Percentiles rank a stretch among this genome's conserved stretches.
Conservation (phyloP, 2,113 vertebrate genomes). For the Heterotilapia buettikoferi region DNA sequence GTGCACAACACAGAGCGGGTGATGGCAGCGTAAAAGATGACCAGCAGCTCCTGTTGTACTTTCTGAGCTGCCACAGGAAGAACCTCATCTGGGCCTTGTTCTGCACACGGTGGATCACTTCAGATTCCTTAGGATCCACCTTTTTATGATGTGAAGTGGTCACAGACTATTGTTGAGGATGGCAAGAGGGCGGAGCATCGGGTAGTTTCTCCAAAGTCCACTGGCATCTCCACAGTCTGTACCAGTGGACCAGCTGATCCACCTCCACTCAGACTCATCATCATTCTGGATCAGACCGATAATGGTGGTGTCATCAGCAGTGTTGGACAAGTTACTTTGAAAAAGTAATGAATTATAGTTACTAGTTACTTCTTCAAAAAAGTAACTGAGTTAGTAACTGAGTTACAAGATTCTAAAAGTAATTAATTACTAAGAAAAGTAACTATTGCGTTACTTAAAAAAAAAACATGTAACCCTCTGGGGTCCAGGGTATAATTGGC, state of each 20-base stretch:
- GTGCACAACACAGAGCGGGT: not conserved
- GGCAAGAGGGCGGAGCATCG: not conserved
- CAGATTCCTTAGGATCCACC: not conserved
- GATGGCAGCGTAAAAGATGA: not conserved
- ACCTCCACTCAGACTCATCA: not conserved
- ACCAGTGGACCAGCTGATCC: not conserved
- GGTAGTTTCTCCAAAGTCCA: not conserved
- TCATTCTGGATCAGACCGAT: not conserved
- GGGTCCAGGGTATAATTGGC: no score
- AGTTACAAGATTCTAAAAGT: no score
- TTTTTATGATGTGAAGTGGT: not conserved
- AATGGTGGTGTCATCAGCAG: not conserved
- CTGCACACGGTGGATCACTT: not conserved
- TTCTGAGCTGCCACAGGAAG: not conserved
- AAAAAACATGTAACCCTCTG: no score
- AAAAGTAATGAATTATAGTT: no score
- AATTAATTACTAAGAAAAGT: no score
- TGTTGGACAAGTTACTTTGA: no score
- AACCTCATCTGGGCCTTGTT: not conserved
- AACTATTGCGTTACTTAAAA: no score
- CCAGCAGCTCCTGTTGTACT: not conserved
- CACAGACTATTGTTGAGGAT: not conserved
- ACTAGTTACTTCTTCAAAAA: no score
- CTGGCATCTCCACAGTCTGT: not conserved
- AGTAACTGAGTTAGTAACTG: no score